These are phyloP conservation scores for Notothenia rossii DNA, from an alignment of 2,113 vertebrate species.

Conservation along the genomic window DNA sequence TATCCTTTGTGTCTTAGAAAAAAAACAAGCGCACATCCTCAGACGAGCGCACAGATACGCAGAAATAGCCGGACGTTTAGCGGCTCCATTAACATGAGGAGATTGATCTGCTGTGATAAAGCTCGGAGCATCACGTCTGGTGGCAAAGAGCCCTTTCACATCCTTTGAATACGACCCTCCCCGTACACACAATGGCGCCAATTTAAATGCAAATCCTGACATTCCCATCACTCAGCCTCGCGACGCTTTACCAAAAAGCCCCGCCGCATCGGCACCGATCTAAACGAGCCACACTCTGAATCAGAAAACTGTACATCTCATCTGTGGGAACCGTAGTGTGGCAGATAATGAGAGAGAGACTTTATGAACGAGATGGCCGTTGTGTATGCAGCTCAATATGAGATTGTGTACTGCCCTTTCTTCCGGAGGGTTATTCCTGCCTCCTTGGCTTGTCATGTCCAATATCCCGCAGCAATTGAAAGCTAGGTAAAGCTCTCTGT, in stretches of 20 bases:
- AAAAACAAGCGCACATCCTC: slow-evolving; percentile 20
- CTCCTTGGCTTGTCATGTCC: slow-evolving; percentile 46
- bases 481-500: slow-evolving; percentile 15
- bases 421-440: slow-evolving; percentile 11
- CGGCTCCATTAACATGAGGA: slow-evolving; percentile 64
- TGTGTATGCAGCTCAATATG: slow-evolving; percentile 37
- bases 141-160: slow-evolving; percentile 57
- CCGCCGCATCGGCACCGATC: slow-evolving; percentile 56
- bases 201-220: slow-evolving; percentile 88
- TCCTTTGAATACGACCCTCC: slow-evolving; percentile 66
- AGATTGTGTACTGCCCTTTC: slow-evolving; percentile 45
- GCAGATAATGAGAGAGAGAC: slow-evolving; percentile 49
- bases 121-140: slow-evolving; percentile 56
- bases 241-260: slow-evolving; percentile 55
- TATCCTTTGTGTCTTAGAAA: slow-evolving; percentile 22
- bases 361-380: slow-evolving; percentile 8
- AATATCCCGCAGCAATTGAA: slow-evolving; percentile 39
- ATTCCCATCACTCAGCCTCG: slow-evolving; percentile 77
- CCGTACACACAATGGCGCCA: slow-evolving; percentile 76
- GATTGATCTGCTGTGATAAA: slow-evolving; percentile 70
- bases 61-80: slow-evolving; percentile 61
- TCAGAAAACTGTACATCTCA: slow-evolving; percentile 63
- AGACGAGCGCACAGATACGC: slow-evolving; percentile 22
- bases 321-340: slow-evolving; percentile 15
- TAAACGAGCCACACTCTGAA: slow-evolving; percentile 67